Conservation (phyloP, 2,888 invertebrate genomes). For the Microchrysa polita region DNA sequence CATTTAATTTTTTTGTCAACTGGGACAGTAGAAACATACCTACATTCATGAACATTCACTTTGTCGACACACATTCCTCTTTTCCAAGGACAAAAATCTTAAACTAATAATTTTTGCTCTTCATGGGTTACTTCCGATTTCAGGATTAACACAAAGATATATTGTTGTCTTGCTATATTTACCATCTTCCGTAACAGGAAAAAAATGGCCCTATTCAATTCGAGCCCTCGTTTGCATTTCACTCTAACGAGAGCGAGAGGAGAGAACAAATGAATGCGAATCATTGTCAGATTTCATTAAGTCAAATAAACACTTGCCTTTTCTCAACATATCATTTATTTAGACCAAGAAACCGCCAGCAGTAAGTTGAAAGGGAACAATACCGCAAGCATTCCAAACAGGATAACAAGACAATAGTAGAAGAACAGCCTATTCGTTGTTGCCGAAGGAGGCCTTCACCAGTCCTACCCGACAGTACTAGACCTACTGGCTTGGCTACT, state of each 20-base stretch:
- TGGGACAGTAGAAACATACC: too few species aligned
- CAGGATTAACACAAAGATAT: too few species aligned
- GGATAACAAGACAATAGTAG: slow-evolving; percentile 36
- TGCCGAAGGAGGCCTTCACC: background rate
- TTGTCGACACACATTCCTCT: too few species aligned
- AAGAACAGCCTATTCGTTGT: background rate
- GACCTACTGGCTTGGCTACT: too few species aligned
- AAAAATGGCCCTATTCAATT: slow-evolving; percentile 26
- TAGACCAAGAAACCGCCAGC: slow-evolving; percentile 25
- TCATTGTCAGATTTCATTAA: slow-evolving; percentile 38
- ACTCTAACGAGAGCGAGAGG: background rate
- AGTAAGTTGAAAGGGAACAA: slow-evolving; percentile 38
- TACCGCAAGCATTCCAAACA: slow-evolving; percentile 34
- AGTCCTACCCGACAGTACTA: too few species aligned
- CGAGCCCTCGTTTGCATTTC: slow-evolving; percentile 16
- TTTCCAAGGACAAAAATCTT: too few species aligned
- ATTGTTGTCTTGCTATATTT: too few species aligned
- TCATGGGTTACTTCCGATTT: too few species aligned
- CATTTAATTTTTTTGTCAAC: too few species aligned
- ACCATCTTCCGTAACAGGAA: too few species aligned
- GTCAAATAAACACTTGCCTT: slow-evolving; percentile 43
- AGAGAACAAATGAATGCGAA: slow-evolving; percentile 17
- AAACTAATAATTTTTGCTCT: too few species aligned
- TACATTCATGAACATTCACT: too few species aligned
- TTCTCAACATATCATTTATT: slow-evolving; percentile 44